Evolutionary conservation across 2,888 invertebrate genomes (phyloP).

Genomic region (Abscondita cerata): DNA sequence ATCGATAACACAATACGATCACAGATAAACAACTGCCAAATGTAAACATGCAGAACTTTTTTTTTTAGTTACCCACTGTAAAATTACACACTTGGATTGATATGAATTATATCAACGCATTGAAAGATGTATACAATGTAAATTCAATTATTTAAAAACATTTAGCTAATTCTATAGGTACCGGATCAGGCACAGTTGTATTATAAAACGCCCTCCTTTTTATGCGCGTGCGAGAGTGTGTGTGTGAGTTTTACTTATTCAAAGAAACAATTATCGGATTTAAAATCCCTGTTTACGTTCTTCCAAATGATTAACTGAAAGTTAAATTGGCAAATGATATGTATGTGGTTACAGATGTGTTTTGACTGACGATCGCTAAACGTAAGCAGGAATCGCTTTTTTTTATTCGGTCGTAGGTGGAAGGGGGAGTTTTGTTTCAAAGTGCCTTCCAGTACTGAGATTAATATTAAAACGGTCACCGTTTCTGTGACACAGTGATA

Average conservation of each 20-base stretch:
- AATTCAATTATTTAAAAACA: conserved; percentile 61
- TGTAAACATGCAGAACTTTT: conserved; percentile 57
- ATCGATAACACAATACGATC: conserved; percentile 57
- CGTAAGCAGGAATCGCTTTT: conserved; percentile 3
- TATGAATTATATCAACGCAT: conserved; percentile 60
- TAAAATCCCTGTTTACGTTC: conserved; percentile 6
- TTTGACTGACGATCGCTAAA: not conserved
- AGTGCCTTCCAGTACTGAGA: conserved; percentile 51
- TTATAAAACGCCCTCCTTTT: conserved; percentile 18
- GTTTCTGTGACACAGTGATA: conserved; percentile 56
- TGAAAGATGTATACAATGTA: conserved; percentile 59
- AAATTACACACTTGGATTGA: conserved; percentile 60
- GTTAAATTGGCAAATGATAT: not conserved
- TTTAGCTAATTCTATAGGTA: conserved; percentile 58
- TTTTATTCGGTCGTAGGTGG: not conserved
- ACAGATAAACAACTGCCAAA: conserved; percentile 60
- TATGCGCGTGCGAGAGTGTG: not conserved
- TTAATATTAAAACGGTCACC: conserved; percentile 58
- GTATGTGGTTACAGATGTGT: conserved; percentile 5
- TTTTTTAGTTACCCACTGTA: conserved; percentile 41
- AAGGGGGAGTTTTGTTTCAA: conserved; percentile 21
- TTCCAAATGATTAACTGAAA: not conserved
- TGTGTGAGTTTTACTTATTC: not conserved
- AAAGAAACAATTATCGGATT: not conserved
- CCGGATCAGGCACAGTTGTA: conserved; percentile 47